Conservation (phyloP, 2,888 invertebrate species). For the Zonitis immaculata region DNA sequence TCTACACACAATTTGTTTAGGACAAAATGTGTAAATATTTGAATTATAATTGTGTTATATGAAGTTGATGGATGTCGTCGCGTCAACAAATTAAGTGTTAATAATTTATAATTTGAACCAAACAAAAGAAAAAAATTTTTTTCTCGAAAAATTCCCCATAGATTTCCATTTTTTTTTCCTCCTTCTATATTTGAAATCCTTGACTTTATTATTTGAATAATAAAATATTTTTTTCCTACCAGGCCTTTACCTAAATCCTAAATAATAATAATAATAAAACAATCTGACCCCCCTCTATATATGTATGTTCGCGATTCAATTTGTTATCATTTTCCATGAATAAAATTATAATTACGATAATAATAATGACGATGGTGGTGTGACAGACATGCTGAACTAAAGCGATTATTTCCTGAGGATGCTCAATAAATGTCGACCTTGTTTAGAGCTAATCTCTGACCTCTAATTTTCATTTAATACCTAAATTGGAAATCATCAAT, state of each 20-base stretch:
- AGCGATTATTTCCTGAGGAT: slow-evolving; percentile 30
- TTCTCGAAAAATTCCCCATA: not conserved
- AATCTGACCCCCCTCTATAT: not conserved
- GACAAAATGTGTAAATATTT: slow-evolving; percentile 25
- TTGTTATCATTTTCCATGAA: slow-evolving; percentile 4
- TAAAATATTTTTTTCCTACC: not conserved
- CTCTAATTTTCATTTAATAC: slow-evolving; percentile 23
- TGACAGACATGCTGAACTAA: slow-evolving; percentile 24
- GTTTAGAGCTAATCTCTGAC: slow-evolving; percentile 27
- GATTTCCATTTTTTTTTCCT: no score
- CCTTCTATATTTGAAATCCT: not conserved
- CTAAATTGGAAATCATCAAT: not conserved
- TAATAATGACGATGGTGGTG: slow-evolving; percentile 5
- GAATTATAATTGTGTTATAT: slow-evolving; percentile 16
- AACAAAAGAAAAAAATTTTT: no score
- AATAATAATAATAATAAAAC: no score
- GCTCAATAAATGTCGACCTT: slow-evolving; percentile 26
- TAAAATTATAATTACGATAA: slow-evolving; percentile 12
- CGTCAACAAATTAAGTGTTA: slow-evolving; percentile 18
- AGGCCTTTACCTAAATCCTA: not conserved
- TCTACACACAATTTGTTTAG: slow-evolving; percentile 24
- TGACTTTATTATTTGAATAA: not conserved
- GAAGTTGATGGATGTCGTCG: slow-evolving; percentile 6
- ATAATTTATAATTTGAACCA: slow-evolving; percentile 14
- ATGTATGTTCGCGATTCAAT: no score